Evolutionary conservation across 2,888 invertebrate species (phyloP).

Genomic region (Halocaridina rubra): DNA sequence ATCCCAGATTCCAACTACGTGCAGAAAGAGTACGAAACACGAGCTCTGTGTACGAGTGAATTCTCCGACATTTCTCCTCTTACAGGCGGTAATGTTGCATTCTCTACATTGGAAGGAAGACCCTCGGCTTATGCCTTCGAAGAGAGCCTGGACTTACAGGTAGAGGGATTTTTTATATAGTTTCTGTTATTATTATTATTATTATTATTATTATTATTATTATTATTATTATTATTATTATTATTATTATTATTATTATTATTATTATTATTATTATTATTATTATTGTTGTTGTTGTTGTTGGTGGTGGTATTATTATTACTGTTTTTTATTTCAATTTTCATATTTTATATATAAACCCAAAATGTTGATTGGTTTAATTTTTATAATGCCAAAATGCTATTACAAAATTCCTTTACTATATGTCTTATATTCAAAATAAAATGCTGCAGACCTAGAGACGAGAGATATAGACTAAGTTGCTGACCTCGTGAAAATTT

Average conservation of each 20-base stretch:
- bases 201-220: not conserved
- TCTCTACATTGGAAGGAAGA: slow-evolving; percentile 93
- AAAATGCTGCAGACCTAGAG: too few species aligned
- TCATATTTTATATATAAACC: too few species aligned
- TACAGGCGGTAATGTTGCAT: slow-evolving; percentile 93
- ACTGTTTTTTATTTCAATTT: too few species aligned
- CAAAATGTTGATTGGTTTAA: too few species aligned
- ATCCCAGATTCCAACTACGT: slow-evolving; percentile 82
- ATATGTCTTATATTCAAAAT: too few species aligned
- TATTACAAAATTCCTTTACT: too few species aligned
- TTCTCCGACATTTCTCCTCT: slow-evolving; percentile 97
- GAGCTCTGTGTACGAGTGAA: slow-evolving; percentile 97
- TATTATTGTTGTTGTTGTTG: too few species aligned
- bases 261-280: not conserved
- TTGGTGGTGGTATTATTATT: too few species aligned
- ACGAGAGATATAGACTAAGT: too few species aligned
- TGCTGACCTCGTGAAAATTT: too few species aligned
- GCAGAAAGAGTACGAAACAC: slow-evolving; percentile 84
- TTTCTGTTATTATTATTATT: not conserved
- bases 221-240: slow-evolving; percentile 7
- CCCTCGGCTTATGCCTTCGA: slow-evolving; percentile 94
- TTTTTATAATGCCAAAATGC: too few species aligned
- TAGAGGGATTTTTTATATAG: not conserved
- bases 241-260: not conserved
- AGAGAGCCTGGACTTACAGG: slow-evolving; percentile 88